Base-by-base conservation (phyloP, 2,888 invertebrate genomes). In the Steromphala cineraria region DNA sequence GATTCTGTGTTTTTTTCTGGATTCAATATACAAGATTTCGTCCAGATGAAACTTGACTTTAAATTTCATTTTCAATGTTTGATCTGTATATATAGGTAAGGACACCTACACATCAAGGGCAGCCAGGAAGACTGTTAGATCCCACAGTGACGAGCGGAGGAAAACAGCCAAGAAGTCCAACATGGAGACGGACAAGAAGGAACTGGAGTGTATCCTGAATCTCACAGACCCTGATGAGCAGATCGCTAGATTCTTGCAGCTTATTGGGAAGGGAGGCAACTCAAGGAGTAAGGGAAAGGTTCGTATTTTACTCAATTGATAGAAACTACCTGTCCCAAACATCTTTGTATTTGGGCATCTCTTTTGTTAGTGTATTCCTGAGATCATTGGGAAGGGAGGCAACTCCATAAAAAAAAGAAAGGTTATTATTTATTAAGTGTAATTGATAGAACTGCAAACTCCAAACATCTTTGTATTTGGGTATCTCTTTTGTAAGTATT, bases 171-270 rank as follows among this genome's bases (percentile, higher is more conserved):
- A 28, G 28, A 53, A 83, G 21, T 53, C 75, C 24, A 77, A 81
- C n/a, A 78, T 55, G 75, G 78, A 83, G 75, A 46, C 78, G 19
- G 82, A 86, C 21, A 85, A 88, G 75, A 85, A 84, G 36, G 89
- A 89, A 84, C 88, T 89, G 15, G 84, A 87, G 78, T 85, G 83
- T 56, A 91, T 91, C 10, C 79, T 91, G 28, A 87, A 88, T 0
- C 52, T 91, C 24, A 87, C 89, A 71, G 89, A 91, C 82, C 88
- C 88, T 2, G 80, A 87, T 36, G 90, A 91, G 56, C 89, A 90
- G 78, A 85, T 88, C 15, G 77, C 86, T n/a, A 81, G 89, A 53
- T 89, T 91, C 76, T 78, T 91, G 28, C 83, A 85, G 15, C 78
- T 88, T 8, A 78, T 89, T 17, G 83, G 53, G 52, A 55, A 71